These are phyloP conservation scores for Crepidodera aurea DNA, from an alignment of 2,888 invertebrate species.

Conservation along the genomic window DNA sequence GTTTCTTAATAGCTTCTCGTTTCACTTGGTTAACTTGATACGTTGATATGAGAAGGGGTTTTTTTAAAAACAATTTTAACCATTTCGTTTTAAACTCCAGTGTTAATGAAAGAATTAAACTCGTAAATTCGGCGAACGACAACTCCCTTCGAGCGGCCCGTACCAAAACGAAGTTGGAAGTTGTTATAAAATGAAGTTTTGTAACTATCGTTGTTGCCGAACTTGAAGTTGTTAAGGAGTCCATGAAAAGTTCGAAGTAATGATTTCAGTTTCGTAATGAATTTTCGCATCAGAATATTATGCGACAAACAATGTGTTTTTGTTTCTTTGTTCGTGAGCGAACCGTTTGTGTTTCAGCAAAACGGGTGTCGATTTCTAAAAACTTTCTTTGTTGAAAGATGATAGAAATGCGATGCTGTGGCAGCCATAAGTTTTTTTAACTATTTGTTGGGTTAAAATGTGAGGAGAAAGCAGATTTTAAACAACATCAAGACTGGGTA, in stretches of 20 bases:
- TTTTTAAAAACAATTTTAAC: not conserved
- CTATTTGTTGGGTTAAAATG: no score
- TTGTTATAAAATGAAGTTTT: conserved; percentile 34
- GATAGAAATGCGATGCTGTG: no score
- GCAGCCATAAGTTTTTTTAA: no score
- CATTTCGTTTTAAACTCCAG: not conserved
- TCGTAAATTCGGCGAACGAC: conserved; percentile 4
- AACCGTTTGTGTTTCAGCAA: not conserved
- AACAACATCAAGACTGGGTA: no score
- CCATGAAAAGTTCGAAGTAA: conserved; percentile 35
- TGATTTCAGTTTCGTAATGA: conserved; percentile 35
- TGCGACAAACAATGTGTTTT: conserved; percentile 30
- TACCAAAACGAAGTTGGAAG: conserved; percentile 21
- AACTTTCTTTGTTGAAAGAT: no score
- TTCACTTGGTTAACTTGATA: no score
- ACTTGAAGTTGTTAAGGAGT: conserved; percentile 33
- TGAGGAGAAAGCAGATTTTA: no score
- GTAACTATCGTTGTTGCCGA: conserved; percentile 35
- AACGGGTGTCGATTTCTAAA: no score
- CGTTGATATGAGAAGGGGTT: no score
- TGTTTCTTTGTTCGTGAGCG: not conserved
- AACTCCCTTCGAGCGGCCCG: not conserved
- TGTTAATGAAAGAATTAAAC: not conserved
- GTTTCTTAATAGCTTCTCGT: no score
- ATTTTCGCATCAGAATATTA: conserved; percentile 29